Conservation (phyloP, 2,113 vertebrate species). For the Tychaedon coryphoeus region DNA sequence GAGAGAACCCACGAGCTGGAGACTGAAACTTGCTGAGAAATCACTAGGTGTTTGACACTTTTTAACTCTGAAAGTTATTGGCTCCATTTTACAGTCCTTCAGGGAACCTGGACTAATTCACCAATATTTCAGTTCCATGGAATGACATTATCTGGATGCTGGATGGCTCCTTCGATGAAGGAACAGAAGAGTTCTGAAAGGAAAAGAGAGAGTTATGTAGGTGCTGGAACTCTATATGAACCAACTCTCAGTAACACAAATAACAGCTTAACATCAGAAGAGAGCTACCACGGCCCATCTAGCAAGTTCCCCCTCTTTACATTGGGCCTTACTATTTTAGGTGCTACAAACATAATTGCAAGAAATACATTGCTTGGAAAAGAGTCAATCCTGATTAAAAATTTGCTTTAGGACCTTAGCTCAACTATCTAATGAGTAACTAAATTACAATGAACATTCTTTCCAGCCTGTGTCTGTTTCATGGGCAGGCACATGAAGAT, state of each 20-base stretch:
- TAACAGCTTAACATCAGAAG: not conserved
- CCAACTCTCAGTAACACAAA: not conserved
- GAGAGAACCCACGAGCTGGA: constrained; percentile 84
- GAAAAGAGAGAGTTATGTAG: constrained; percentile 23
- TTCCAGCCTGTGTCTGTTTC: not conserved
- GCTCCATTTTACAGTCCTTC: constrained; percentile 69
- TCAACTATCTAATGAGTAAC: not conserved
- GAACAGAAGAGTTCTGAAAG: constrained; percentile 48
- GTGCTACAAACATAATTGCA: not conserved
- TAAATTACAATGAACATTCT: not conserved
- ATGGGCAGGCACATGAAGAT: not conserved
- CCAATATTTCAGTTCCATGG: not conserved
- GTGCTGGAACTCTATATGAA: not conserved
- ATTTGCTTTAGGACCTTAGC: not conserved
- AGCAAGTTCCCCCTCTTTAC: not conserved
- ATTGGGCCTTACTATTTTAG: not conserved
- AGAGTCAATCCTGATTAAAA: not conserved
- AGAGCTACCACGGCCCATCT: not conserved
- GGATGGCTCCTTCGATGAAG: not conserved
- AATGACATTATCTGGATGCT: not conserved
- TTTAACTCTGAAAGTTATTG: constrained; percentile 74
- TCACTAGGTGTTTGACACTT: constrained; percentile 36
- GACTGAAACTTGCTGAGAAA: constrained; percentile 71
- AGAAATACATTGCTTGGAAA: not conserved
- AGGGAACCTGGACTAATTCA: not conserved